Percentiles rank a stretch among this genome's conserved stretches.
phyloP scores from a whole-genome alignment of 2,797 vertebrate species.

The Graptemys geographica region DNA sequence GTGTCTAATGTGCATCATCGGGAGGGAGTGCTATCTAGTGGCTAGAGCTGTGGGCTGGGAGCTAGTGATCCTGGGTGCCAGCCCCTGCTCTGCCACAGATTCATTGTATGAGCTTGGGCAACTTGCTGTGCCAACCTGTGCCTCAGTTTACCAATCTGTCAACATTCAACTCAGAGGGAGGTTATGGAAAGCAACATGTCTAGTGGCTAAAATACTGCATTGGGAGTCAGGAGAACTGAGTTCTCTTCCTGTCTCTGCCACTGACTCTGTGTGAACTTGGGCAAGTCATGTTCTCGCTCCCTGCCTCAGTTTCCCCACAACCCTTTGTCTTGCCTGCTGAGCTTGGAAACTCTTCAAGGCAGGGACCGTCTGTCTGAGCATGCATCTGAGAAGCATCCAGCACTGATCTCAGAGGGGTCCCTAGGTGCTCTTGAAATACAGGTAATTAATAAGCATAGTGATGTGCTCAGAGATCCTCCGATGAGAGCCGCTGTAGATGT shows the following conservation, averaged over 20 bases:
- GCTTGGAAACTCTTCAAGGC: not conserved
- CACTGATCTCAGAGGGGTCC: not conserved
- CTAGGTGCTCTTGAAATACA: not conserved
- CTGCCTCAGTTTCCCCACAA: not conserved
- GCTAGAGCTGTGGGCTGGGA: not conserved
- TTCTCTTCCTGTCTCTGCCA: not conserved
- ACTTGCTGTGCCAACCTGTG: not conserved
- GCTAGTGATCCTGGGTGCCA: not conserved
- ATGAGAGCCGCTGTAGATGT: too few relatives aligned
- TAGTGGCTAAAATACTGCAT: not conserved
- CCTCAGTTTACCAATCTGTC: not conserved
- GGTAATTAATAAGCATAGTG: not conserved
- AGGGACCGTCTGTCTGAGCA: not conserved
- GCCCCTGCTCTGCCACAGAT: not conserved
- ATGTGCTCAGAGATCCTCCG: not conserved
- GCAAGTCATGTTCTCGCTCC: not conserved
- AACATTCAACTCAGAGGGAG: not conserved
- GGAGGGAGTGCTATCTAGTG: not conserved
- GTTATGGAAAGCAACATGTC: not conserved
- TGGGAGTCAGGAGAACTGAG: not conserved
- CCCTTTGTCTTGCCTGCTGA: not conserved
- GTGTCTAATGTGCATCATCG: not conserved
- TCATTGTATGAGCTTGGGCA: not conserved
- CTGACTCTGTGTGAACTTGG: not conserved
- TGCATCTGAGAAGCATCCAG: not conserved